Evolutionary conservation across 2,113 vertebrate genomes (phyloP).

Genomic region (Ictalurus punctatus): DNA sequence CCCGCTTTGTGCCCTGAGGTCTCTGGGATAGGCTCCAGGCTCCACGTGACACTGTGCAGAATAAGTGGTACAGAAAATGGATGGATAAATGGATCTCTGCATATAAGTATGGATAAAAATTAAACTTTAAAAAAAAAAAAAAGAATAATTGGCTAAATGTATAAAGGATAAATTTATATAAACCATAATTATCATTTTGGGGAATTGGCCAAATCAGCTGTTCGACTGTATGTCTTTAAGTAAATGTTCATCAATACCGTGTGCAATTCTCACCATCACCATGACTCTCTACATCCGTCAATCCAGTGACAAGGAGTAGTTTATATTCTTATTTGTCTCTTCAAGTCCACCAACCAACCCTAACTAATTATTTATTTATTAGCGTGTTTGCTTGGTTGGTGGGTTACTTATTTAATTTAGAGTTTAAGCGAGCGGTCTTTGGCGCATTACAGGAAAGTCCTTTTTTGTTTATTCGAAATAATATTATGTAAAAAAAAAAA

Average conservation of each 20-base stretch:
- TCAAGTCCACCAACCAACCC: not conserved
- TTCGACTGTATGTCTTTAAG: not conserved
- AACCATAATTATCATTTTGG: not conserved
- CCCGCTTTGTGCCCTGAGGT: too few relatives aligned
- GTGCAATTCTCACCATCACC: not conserved
- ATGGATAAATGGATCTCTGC: not conserved
- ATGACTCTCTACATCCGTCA: not conserved
- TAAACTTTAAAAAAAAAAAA: not conserved
- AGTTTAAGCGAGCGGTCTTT: not conserved
- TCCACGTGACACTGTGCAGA: too few relatives aligned
- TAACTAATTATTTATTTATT: not conserved
- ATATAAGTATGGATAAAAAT: not conserved
- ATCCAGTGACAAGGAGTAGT: not conserved
- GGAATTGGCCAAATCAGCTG: not conserved
- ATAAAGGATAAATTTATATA: not conserved
- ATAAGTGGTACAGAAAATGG: too few relatives aligned
- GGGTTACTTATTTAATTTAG: not conserved
- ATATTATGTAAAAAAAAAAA: not conserved
- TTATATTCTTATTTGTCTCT: not conserved
- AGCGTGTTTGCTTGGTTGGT: not conserved
- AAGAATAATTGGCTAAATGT: not conserved
- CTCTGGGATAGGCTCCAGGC: too few relatives aligned
- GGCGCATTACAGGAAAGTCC: not conserved
- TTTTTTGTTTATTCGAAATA: not conserved
- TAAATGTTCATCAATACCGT: not conserved